These are phyloP conservation scores for Leucophenga varia DNA, from an alignment of 1,140 invertebrate genomes.

Conservation along the genomic window DNA sequence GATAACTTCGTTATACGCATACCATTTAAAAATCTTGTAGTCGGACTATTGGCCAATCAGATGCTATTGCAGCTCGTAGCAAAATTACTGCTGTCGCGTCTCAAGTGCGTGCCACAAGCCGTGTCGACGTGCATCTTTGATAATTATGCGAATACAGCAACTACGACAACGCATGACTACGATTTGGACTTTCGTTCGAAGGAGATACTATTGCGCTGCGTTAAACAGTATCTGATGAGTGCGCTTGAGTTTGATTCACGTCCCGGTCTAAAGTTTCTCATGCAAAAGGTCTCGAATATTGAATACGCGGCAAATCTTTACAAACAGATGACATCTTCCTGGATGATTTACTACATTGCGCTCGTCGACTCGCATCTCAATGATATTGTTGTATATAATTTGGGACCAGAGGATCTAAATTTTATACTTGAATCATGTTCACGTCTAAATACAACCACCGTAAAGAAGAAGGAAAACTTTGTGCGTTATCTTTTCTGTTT, in stretches of 20 bases:
- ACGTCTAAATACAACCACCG: slow-evolving; percentile 58
- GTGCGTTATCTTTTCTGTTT: slow-evolving; percentile 62
- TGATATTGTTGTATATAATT: slow-evolving; percentile 63
- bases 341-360: slow-evolving; percentile 86
- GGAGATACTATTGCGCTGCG: slow-evolving; percentile 68
- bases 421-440: slow-evolving; percentile 64
- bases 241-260: slow-evolving; percentile 84
- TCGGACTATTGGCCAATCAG: slow-evolving; percentile 87
- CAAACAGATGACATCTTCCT: slow-evolving; percentile 87
- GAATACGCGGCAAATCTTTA: slow-evolving; percentile 89
- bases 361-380: slow-evolving; percentile 78
- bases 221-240: slow-evolving; percentile 77
- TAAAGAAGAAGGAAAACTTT: slow-evolving; percentile 61
- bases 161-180: slow-evolving; percentile 60
- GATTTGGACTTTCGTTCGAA: slow-evolving; percentile 59
- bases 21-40: slow-evolving; percentile 81
- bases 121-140: slow-evolving; percentile 55
- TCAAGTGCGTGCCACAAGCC: slow-evolving; percentile 53
- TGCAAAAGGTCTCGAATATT: slow-evolving; percentile 88
- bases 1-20: slow-evolving; percentile 80
- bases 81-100: slow-evolving; percentile 74
- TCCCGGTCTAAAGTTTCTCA: slow-evolving; percentile 88
- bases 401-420: slow-evolving; percentile 67
- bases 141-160: slow-evolving; percentile 52
- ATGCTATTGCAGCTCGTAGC: slow-evolving; percentile 89